These are phyloP conservation scores for Atrina japonica DNA, from an alignment of 2,888 invertebrate species.

Conservation along the genomic window DNA sequence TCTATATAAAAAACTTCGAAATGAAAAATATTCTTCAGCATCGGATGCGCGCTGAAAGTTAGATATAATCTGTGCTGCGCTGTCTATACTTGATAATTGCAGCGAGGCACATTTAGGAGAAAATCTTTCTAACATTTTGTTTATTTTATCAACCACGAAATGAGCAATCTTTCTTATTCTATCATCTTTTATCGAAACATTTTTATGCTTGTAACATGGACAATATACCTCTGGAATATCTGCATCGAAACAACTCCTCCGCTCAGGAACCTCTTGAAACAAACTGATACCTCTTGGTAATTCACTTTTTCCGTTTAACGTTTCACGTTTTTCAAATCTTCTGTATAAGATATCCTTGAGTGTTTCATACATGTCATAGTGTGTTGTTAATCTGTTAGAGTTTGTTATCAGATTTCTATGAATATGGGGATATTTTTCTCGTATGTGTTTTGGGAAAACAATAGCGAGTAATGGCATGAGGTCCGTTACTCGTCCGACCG, in stretches of 20 bases:
- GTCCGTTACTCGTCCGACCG: conserved; percentile 89
- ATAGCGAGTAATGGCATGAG: conserved; percentile 90
- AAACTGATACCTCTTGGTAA: conserved; percentile 83
- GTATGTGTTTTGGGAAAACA: conserved; percentile 88
- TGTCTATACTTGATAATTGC: conserved; percentile 30
- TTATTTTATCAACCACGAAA: conserved; percentile 86
- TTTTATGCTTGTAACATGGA: conserved; percentile 88
- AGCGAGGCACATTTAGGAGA: conserved; percentile 64
- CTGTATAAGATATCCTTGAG: conserved; percentile 84
- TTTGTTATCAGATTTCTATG: conserved; percentile 86
- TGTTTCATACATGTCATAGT: conserved; percentile 91
- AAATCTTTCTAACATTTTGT: conserved; percentile 83
- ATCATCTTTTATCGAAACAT: conserved; percentile 83
- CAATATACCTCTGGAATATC: conserved; percentile 92
- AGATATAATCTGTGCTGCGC: conserved; percentile 28
- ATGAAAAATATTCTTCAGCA: conserved; percentile 17
- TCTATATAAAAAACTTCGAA: conserved; percentile 28
- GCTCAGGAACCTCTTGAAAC: conserved; percentile 87
- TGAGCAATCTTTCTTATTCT: conserved; percentile 84
- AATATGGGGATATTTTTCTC: conserved; percentile 84
- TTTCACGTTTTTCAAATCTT: conserved; percentile 14
- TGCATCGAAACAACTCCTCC: conserved; percentile 89
- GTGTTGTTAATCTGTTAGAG: conserved; percentile 86
- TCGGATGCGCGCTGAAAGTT: conserved; percentile 81
- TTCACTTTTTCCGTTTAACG: conserved; percentile 74